Evolutionary conservation across 2,888 invertebrate genomes (phyloP).

Genomic region (Spatulosminthurus flaviceps): DNA sequence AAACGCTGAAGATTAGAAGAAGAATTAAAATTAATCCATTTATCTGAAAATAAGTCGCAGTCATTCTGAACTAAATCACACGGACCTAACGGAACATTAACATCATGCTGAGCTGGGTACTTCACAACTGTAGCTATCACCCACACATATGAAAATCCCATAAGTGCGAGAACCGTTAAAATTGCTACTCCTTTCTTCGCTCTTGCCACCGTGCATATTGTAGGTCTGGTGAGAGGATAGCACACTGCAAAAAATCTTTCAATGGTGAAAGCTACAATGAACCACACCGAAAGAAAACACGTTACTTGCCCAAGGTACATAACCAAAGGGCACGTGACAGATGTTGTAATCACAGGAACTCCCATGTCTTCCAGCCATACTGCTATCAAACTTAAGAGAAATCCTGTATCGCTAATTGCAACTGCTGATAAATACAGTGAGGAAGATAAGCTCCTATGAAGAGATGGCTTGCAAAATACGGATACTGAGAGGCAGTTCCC

Average conservation of each 20-base stretch:
- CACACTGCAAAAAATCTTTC: conserved; percentile 84
- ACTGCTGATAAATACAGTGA: conserved; percentile 81
- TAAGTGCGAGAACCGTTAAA: conserved; percentile 66
- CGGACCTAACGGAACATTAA: background rate
- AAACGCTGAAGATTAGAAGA: no score
- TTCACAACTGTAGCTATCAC: conserved; percentile 54
- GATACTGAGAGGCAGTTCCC: conserved; percentile 79
- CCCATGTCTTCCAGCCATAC: conserved; percentile 72
- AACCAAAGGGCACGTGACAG: conserved; percentile 76
- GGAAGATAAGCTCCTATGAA: conserved; percentile 77
- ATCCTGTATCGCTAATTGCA: conserved; percentile 80
- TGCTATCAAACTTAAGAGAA: conserved; percentile 74
- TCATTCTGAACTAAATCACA: background rate
- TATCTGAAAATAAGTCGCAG: background rate
- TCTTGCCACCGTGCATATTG: conserved; percentile 77
- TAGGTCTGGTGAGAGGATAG: conserved; percentile 74
- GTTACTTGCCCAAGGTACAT: conserved; percentile 78
- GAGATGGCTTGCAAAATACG: conserved; percentile 76
- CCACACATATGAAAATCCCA: conserved; percentile 59
- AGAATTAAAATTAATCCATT: background rate
- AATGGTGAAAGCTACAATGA: conserved; percentile 84
- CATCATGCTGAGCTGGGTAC: conserved; percentile 8
- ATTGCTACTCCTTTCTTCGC: conserved; percentile 73
- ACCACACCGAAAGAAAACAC: conserved; percentile 83
- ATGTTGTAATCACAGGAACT: conserved; percentile 50